These are phyloP conservation scores for Alviniconcha marisindica DNA, from an alignment of 1,140 invertebrate species.

Conservation along the genomic window DNA sequence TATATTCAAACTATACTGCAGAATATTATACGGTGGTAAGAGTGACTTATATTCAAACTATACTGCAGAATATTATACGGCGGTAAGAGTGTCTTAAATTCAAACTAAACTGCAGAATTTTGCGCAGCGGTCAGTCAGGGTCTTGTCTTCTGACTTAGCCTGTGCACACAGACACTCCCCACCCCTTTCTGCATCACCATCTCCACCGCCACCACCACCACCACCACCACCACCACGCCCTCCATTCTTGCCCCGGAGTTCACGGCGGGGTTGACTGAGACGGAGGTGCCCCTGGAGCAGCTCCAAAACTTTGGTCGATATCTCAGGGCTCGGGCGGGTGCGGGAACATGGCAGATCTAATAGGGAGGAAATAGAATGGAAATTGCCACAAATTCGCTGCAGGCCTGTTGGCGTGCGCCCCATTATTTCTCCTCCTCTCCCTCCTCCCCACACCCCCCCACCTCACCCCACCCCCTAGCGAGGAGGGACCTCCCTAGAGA, in stretches of 20 bases:
- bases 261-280: neutral
- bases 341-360: slow-evolving; percentile 40
- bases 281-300: neutral
- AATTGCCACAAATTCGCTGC: slow-evolving; percentile 45
- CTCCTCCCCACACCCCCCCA: neutral
- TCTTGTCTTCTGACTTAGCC: too few relatives aligned
- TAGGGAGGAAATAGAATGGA: slow-evolving; percentile 49
- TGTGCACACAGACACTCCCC: neutral
- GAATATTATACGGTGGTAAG: too few relatives aligned
- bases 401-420: slow-evolving; percentile 11
- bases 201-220: neutral
- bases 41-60: too few relatives aligned
- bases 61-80: too few relatives aligned
- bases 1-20: too few relatives aligned
- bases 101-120: too few relatives aligned
- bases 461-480: neutral
- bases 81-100: too few relatives aligned
- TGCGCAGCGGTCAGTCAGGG: too few relatives aligned
- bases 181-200: neutral
- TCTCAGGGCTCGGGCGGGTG: slow-evolving; percentile 20
- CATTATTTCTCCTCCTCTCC: neutral
- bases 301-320: slow-evolving; percentile 31
- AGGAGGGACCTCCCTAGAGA: neutral
- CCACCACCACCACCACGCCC: neutral
- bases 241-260: neutral